Conservation (phyloP, 2,113 vertebrate genomes). For the Chamaea fasciata region DNA sequence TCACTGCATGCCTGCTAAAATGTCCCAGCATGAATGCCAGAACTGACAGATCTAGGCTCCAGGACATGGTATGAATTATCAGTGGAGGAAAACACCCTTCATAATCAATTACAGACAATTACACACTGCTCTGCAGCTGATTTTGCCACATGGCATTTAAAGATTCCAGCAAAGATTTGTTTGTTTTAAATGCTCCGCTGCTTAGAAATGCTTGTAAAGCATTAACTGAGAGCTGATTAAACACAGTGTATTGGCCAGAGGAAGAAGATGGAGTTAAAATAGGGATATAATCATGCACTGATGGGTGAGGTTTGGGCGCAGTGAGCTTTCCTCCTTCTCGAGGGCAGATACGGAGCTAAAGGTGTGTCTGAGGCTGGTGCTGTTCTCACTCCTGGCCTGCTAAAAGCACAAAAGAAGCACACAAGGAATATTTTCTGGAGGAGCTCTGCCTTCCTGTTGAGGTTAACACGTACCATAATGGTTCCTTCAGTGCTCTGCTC, state of each 20-base stretch:
- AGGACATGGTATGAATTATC: conserved; percentile 36
- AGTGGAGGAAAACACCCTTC: conserved; percentile 43
- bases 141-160: conserved; percentile 24
- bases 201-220: conserved; percentile 41
- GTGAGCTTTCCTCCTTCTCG: background rate
- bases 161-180: conserved; percentile 35
- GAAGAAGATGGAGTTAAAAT: background rate
- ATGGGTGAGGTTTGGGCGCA: background rate
- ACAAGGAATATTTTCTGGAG: background rate
- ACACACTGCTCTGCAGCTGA: conserved; percentile 47
- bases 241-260: background rate
- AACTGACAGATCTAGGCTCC: conserved; percentile 26
- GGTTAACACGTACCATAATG: background rate
- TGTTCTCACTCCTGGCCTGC: background rate
- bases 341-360: background rate
- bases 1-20: conserved; percentile 25
- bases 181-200: conserved; percentile 33
- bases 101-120: conserved; percentile 65
- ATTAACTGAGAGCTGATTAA: conserved; percentile 5
- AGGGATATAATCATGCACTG: background rate
- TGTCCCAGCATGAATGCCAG: conserved; percentile 16
- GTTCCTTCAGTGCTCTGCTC: background rate
- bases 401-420: background rate
- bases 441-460: background rate
- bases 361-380: background rate